Conservation (phyloP, 2,113 vertebrate species). For the Agelaius phoeniceus region DNA sequence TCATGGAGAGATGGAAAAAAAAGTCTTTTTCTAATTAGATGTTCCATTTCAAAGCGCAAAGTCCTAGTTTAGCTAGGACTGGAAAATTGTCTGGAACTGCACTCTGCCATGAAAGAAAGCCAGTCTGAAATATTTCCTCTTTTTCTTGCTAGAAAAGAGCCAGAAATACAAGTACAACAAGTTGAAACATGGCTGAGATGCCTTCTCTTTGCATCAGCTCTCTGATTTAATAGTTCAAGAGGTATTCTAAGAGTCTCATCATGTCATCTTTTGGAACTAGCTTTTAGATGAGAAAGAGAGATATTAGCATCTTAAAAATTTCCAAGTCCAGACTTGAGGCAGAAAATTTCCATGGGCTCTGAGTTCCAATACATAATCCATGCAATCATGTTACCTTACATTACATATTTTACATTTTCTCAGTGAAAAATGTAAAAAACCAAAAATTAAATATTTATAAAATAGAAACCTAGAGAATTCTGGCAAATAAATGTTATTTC, state of each 20-base stretch:
- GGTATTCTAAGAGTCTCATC: neutral
- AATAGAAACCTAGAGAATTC: neutral
- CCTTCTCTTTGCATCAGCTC: neutral
- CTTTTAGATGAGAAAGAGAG: neutral
- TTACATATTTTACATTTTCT: neutral
- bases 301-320: neutral
- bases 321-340: neutral
- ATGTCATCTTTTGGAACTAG: neutral
- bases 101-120: neutral
- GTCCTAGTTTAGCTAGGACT: neutral
- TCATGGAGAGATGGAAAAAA: constrained; percentile 25
- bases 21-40: constrained; percentile 15
- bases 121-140: neutral
- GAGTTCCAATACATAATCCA: neutral
- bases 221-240: neutral
- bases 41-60: neutral
- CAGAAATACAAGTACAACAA: neutral
- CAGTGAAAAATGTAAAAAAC: neutral
- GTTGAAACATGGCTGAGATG: neutral
- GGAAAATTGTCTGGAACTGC: neutral
- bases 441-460: neutral
- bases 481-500: neutral
- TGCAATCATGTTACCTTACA: neutral
- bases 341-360: neutral
- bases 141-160: neutral